Evolutionary conservation across 64 coral and sea anemone genomes (phyloP), one percentile per base, ranked within the genome.

Genomic region (Actinia tenebrosa): DNA sequence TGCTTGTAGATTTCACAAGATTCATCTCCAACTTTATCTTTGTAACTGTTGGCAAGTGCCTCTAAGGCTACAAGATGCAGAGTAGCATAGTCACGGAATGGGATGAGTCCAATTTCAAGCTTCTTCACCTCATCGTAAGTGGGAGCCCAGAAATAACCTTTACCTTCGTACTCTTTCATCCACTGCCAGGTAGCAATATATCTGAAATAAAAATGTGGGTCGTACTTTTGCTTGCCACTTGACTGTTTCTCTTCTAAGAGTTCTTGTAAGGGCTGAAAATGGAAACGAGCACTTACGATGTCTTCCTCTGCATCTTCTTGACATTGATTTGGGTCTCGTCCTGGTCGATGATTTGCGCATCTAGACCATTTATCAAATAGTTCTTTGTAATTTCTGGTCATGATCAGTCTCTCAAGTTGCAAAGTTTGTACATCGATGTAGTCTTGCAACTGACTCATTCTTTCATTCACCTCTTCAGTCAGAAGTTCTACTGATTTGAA

Each of bases 31-130:
- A 9, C 20, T 30, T 75, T 25, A 1, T 75, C 69, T 81, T 81
- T 81, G 46, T 19, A 45, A 20, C 44, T 50, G 19, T 81, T 52
- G 43, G 46, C 50, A 52, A 53, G 14, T 16, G 79, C 17, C 22
- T 81, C 45, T 20, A 81, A 14, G 4, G 17, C 45, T 5, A 81
- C 1, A 26, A 81, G 79, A 23, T 81, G 79, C 2, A 81, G 79
- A 50, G 79, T 20, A 10, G 79, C 79, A 52, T 20, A 81, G 79
- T 80, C 44, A 16, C 79, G 79, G 44, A 80, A 80, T 47, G 79
- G 79, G 4, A 80, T 80, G 20, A 80, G 17, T 7, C 79, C 79
- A 20, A 80, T 14, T n/a, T 80, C 79, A 37, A 80, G 79, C 16
- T 22, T 44, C 22, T 80, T 80, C 17, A 80, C 79, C 79, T 80